Percentiles rank a stretch among this genome's conserved stretches.
These are phyloP conservation scores for Doris montereyensis DNA, from an alignment of 2,888 invertebrate species.

Conservation along the genomic window DNA sequence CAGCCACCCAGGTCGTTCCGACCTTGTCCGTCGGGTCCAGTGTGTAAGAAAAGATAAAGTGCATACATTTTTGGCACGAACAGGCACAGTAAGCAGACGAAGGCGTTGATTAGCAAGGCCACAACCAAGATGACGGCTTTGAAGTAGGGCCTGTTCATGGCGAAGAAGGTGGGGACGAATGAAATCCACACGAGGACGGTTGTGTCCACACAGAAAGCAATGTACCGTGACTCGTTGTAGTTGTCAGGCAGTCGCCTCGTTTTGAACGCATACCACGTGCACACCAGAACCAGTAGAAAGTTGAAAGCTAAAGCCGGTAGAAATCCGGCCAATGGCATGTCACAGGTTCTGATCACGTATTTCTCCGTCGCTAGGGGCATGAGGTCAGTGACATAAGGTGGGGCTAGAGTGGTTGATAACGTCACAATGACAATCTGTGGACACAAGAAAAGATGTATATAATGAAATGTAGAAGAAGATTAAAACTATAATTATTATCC, in stretches of 20 bases:
- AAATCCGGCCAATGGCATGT: slow-evolving; percentile 52
- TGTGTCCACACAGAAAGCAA: slow-evolving; percentile 61
- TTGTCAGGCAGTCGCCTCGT: slow-evolving; percentile 65
- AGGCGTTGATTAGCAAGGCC: slow-evolving; percentile 56
- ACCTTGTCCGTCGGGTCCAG: background rate
- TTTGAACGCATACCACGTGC: slow-evolving; percentile 63
- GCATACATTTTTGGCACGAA: slow-evolving; percentile 61
- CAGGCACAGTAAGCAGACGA: slow-evolving; percentile 56
- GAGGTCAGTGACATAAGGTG: slow-evolving; percentile 47
- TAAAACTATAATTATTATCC: too few relatives aligned
- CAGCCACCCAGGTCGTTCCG: too few relatives aligned
- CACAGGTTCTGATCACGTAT: slow-evolving; percentile 56
- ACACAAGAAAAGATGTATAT: too few relatives aligned
- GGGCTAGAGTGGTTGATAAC: slow-evolving; percentile 47
- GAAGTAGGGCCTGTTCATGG: slow-evolving; percentile 36
- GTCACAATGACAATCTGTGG: slow-evolving; percentile 52
- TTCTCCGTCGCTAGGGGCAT: slow-evolving; percentile 55
- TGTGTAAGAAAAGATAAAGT: slow-evolving; percentile 45
- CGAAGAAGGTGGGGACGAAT: slow-evolving; percentile 58
- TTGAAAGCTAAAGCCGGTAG: slow-evolving; percentile 56
- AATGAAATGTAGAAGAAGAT: too few relatives aligned
- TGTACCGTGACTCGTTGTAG: slow-evolving; percentile 65
- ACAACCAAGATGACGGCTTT: slow-evolving; percentile 53
- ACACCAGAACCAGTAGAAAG: slow-evolving; percentile 55
- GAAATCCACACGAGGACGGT: slow-evolving; percentile 57